Percentiles rank a stretch among this genome's conserved stretches.
These are phyloP conservation scores for Drosophila affinis DNA, from an alignment of 2,888 invertebrate genomes.

Conservation along the genomic window DNA sequence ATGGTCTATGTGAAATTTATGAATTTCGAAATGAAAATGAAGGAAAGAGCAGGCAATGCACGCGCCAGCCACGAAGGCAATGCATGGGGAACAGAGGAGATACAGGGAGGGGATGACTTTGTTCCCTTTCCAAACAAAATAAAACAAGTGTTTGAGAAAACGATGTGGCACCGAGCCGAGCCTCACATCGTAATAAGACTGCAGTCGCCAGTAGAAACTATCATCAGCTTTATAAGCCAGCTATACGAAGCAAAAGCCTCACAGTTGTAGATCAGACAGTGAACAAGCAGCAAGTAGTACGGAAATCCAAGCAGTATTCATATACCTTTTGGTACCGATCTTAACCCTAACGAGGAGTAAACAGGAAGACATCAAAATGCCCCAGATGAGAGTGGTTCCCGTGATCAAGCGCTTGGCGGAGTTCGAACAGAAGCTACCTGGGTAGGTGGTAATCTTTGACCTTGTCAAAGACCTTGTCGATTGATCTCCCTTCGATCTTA, in stretches of 20 bases:
- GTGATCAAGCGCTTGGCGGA: conserved; percentile 76
- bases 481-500: conserved; percentile 40
- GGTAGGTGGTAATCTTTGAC: conserved; percentile 74
- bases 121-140: no score
- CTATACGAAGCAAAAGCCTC: conserved; percentile 5
- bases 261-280: conserved; percentile 24
- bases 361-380: conserved; percentile 62
- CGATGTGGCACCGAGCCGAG: background rate
- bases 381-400: conserved; percentile 73
- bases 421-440: conserved; percentile 77
- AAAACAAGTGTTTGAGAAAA: conserved; percentile 30
- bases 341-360: background rate
- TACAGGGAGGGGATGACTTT: no score
- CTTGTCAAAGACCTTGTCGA: conserved; percentile 42
- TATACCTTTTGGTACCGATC: conserved; percentile 17
- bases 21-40: conserved; percentile 24
- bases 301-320: conserved; percentile 1
- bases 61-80: conserved; percentile 44
- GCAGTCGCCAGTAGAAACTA: conserved; percentile 23
- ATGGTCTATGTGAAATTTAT: conserved; percentile 23
- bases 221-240: conserved; percentile 17
- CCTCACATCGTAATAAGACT: conserved; percentile 30
- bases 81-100: conserved; percentile 19
- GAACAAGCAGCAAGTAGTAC: conserved; percentile 30
- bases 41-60: conserved; percentile 39